A percentile compares a stretch with the other conserved stretches of the same genome.
Evolutionary conservation across 2,797 vertebrate genomes (phyloP).

Genomic region (Monodelphis domestica): DNA sequence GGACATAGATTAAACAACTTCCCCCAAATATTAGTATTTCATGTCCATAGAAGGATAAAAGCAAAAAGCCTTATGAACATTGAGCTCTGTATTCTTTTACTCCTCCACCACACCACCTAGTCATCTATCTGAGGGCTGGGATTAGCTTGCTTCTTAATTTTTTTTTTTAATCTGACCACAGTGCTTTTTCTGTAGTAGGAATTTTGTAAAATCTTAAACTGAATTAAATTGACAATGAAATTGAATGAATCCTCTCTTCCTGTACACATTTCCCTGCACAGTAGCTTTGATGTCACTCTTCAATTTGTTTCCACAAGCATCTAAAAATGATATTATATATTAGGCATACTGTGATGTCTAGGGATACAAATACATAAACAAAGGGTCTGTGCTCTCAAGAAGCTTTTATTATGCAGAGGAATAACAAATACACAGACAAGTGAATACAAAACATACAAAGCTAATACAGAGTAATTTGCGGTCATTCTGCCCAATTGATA

Average conservation of each 20-base stretch:
- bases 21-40: not conserved
- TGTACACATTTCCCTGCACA: not conserved
- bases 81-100: not conserved
- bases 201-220: not conserved
- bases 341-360: not conserved
- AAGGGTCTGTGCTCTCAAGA: not conserved
- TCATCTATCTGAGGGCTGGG: not conserved
- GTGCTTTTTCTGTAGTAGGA: not conserved
- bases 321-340: not conserved
- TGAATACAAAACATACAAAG: accelerated
- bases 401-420: not conserved
- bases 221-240: not conserved
- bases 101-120: not conserved
- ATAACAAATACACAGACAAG: not conserved
- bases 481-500: not conserved
- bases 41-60: not conserved
- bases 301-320: not conserved
- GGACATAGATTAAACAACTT: not conserved
- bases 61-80: not conserved
- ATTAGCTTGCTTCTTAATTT: not conserved
- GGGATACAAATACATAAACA: not conserved
- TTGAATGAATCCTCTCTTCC: not conserved
- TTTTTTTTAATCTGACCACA: not conserved
- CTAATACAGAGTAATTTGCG: not conserved
- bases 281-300: not conserved